These are phyloP conservation scores for Rallus crepitans DNA, from an alignment of 2,797 vertebrate genomes.

Conservation along the genomic window DNA sequence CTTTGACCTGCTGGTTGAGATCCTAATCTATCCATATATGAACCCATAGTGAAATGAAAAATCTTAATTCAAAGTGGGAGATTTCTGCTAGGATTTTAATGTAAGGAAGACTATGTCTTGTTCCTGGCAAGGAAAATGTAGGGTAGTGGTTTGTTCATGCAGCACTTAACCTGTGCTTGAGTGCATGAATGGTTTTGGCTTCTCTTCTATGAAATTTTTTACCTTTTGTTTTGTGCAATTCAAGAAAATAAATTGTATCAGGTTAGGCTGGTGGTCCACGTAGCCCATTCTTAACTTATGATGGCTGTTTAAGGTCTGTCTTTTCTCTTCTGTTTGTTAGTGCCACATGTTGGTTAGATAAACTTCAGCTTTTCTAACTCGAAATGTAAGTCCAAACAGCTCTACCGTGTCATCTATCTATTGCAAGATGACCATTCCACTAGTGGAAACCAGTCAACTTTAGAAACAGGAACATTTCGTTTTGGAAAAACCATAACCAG, in stretches of 20 bases:
- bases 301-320: not conserved
- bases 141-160: not conserved
- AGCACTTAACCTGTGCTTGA: not conserved
- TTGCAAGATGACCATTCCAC: not conserved
- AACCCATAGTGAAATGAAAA: not conserved
- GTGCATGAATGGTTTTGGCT: not conserved
- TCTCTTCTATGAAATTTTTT: not conserved
- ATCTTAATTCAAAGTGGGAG: not conserved
- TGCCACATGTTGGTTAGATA: not conserved
- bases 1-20: not conserved
- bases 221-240: not conserved
- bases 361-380: not conserved
- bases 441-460: not conserved
- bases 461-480: not conserved
- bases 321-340: not conserved
- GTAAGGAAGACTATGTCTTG: not conserved
- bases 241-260: not conserved
- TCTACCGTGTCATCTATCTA: not conserved
- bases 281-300: not conserved
- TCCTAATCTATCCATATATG: not conserved
- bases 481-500: not conserved
- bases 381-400: not conserved
- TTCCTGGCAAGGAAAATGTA: not conserved
- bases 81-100: not conserved
- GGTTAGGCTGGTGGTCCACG: not conserved